Evolutionary conservation across 2,113 vertebrate genomes (phyloP).

Genomic region (Aphelocoma coerulescens): DNA sequence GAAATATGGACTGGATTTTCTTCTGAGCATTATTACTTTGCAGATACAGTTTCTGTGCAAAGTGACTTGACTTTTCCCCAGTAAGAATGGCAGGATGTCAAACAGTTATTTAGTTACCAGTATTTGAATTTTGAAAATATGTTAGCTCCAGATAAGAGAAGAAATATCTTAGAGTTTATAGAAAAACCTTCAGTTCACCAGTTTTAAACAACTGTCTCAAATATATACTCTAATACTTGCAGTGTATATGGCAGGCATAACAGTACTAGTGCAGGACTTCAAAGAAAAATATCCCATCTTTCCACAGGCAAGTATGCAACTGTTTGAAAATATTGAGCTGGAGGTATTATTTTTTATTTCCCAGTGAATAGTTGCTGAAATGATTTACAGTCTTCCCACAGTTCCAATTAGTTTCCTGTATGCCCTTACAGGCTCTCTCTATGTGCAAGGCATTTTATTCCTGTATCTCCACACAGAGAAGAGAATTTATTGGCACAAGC

Average conservation of each 20-base stretch:
- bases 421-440: neutral
- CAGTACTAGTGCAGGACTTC: neutral
- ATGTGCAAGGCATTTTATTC: neutral
- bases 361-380: neutral
- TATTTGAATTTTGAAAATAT: neutral
- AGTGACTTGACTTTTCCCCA: neutral
- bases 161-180: neutral
- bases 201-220: neutral
- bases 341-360: neutral
- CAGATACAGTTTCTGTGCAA: neutral
- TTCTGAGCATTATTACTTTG: neutral
- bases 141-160: neutral
- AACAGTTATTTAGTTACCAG: neutral
- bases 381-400: neutral
- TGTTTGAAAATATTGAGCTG: neutral
- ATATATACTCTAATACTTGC: neutral
- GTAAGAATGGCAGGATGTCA: neutral
- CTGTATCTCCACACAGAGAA: neutral
- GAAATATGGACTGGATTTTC: neutral
- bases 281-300: neutral
- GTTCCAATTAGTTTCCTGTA: neutral
- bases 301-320: neutral
- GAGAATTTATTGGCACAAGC: neutral
- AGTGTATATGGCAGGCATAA: neutral
- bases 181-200: neutral